phyloP scores from a whole-genome alignment of 2,797 vertebrate species.

The Trachops cirrhosus region DNA sequence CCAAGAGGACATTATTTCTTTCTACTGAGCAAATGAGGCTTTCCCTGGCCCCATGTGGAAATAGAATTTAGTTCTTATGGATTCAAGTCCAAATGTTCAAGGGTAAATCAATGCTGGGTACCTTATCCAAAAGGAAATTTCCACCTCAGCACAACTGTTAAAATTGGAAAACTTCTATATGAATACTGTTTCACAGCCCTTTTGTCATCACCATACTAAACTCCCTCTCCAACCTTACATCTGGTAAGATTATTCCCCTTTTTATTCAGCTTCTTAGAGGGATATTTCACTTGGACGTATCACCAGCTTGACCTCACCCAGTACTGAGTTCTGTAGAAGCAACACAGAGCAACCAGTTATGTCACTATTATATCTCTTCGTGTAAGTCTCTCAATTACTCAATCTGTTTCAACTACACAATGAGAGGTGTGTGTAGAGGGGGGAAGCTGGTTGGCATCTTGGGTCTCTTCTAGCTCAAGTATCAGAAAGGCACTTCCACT shows the following conservation, averaged over 20 bases:
- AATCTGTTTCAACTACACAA: background rate
- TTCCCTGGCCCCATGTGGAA: background rate
- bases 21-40: background rate
- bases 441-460: background rate
- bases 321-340: background rate
- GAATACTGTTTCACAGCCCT: background rate
- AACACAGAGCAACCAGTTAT: background rate
- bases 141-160: background rate
- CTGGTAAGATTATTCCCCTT: background rate
- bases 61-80: background rate
- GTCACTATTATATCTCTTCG: background rate
- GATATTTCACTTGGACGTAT: background rate
- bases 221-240: background rate
- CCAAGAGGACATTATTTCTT: background rate
- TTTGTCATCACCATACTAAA: background rate
- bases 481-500: background rate
- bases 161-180: background rate
- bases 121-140: background rate
- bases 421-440: no score
- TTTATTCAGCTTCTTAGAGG: background rate
- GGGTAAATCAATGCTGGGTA: background rate
- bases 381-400: background rate
- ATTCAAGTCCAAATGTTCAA: background rate
- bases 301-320: background rate
- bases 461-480: background rate